These are phyloP conservation scores for Cotesia congregata DNA, from an alignment of 2,888 invertebrate genomes.

Conservation along the genomic window DNA sequence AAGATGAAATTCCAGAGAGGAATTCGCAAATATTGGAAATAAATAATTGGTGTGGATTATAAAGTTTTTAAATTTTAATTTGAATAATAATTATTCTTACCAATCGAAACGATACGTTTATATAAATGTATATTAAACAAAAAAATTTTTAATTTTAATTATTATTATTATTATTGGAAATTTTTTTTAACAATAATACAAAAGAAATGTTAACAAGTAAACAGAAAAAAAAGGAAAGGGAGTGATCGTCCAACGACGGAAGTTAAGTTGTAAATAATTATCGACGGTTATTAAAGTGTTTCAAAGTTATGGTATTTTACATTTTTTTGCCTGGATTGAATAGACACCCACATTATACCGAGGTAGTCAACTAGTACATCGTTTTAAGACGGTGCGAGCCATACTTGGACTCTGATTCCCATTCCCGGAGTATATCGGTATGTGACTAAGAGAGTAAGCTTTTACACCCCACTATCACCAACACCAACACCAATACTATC, in stretches of 20 bases:
- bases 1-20: no score
- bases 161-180: no score
- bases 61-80: no score
- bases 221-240: constrained; percentile 6
- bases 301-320: constrained; percentile 7
- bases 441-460: constrained; percentile 45
- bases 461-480: background rate
- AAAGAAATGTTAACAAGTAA: background rate
- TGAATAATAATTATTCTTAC: no score
- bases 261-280: background rate
- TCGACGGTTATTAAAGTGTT: background rate
- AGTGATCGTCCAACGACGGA: background rate
- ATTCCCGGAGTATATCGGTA: constrained; percentile 44
- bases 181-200: background rate
- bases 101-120: no score
- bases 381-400: constrained; percentile 42
- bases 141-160: no score
- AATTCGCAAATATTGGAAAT: no score
- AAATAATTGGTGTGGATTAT: no score
- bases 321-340: constrained; percentile 20
- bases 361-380: constrained; percentile 13
- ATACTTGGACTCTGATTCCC: constrained; percentile 49
- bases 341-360: constrained; percentile 21
- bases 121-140: no score
- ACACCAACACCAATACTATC: background rate